Evolutionary conservation across 2,797 vertebrate genomes (phyloP), one percentile per base, ranked within the genome.

Genomic region (Eupleurogrammus muticus): DNA sequence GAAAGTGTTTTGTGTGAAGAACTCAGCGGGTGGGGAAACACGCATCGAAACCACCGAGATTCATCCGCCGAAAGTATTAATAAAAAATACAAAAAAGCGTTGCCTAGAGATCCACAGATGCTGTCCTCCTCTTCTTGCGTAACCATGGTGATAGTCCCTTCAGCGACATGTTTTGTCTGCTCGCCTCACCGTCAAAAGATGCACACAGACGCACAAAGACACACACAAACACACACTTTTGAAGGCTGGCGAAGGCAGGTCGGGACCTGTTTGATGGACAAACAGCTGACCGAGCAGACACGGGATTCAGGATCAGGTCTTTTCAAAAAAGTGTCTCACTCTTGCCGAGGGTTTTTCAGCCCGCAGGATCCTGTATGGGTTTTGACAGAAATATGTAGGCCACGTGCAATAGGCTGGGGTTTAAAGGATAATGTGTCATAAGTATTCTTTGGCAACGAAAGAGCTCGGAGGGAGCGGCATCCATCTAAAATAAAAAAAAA

Each of bases 111-210:
- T 69, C 69, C 70, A 0, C 57, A 70, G 71, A 89, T 82, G 89
- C 60, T 86, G 73, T 80, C 59, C 5, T 77, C 80, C 53, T 83
- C 59, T 51, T 51, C 47, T 73, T 53, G 60, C 1, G 70, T 87
- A 82, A 89, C 86, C 85, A 82, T 86, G 80, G 80, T 35, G 71
- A 91, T 52, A 20, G 75, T 10, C 64, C 85, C 83, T 62, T 70
- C 58, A 70, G 89, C 40, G 44, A 70, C 21, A 52, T 82, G 65
- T 84, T 79, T 61, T 89, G 90, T 88, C 87, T 78, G 74, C 72
- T 77, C 34, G 47, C 58, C 32, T 91, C 75, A 88, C 20, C 70
- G 59, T 90, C 85, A 88, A 75, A 80, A 70, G 35, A 73, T 66
- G 53, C n/a, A 38, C 3, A 21, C n/a, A 59, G 20, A 47, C 56